These are phyloP conservation scores for Yoshiicerus persimilis DNA, from an alignment of 1,140 invertebrate species.

Conservation along the genomic window DNA sequence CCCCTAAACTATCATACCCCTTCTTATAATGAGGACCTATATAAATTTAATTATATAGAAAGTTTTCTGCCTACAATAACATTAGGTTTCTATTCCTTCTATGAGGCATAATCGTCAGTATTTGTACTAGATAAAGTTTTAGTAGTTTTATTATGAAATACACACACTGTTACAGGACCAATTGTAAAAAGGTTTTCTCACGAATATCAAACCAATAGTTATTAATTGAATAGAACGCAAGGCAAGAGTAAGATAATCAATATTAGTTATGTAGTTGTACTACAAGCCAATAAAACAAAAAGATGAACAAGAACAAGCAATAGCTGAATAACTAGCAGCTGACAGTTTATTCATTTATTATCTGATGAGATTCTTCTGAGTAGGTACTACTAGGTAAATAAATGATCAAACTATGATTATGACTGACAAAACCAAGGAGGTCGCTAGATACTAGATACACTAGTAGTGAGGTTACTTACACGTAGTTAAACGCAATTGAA, in stretches of 20 bases:
- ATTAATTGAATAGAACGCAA: background rate
- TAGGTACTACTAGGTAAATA: background rate
- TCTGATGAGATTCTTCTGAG: background rate
- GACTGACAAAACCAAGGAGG: background rate
- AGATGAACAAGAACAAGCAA: background rate
- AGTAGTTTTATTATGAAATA: too few species aligned
- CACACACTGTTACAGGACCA: background rate
- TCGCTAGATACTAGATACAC: background rate
- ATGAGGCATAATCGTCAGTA: too few species aligned
- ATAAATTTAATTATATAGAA: background rate
- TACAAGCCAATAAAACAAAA: background rate
- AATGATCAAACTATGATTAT: background rate
- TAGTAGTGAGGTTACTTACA: background rate
- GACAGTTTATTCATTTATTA: conserved; percentile 14
- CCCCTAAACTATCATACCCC: background rate
- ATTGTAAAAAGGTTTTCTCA: background rate
- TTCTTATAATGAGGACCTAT: background rate
- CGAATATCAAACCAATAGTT: background rate
- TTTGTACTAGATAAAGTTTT: background rate
- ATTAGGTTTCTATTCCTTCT: background rate
- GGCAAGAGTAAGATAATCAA: background rate
- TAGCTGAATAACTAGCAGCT: background rate
- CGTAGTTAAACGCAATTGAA: background rate
- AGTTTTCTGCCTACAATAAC: background rate
- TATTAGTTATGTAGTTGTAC: background rate